Evolutionary conservation across 2,888 invertebrate genomes (phyloP), one percentile per base, ranked within the genome.

Genomic region (Danaus chrysippus): DNA sequence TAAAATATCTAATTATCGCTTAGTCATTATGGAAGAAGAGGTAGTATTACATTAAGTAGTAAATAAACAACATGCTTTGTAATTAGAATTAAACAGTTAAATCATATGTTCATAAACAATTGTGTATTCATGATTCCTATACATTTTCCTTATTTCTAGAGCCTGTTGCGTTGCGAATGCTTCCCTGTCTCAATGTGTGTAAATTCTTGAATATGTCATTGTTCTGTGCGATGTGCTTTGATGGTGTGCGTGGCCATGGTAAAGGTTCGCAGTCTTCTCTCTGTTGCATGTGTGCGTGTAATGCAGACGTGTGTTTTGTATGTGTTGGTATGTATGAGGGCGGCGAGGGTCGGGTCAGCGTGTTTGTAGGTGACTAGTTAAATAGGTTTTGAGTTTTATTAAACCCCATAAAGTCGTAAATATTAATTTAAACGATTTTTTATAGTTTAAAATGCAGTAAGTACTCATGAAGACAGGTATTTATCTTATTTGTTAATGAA

Each of bases 321-420:
- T 17, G 49, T 49, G 17, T 10, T 17, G 49, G 10, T 49, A 46
- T 46, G 49, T 17, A 43, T 57, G 64, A 58, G 53, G 71, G 69
- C 70, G 58, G 60, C 64, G 74, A 76, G 75, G 75, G 78, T 71
- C 76, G 76, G 87, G 88, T 86, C 87, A 86, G 75, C 82, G 79
- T 87, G 87, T 86, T 84, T 86, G 76, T 87, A 81, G 86, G 86
- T 80, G 77, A 71, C 69, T 67, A 68, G 72, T 73, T 76, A 76
- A 73, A 73, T 74, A 71, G 76, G 76, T 43, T 66, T 76, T 75
- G 74, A 75, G 70, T 76, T 75, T 78, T 77, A 82, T 78, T 79
- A 74, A 76, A 78, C 78, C 77, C 78, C 77, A 78, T 78, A 78
- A 77, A 69, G 69, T 73, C 2, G 6, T 1, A 34, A 34, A 34